phyloP scores from a whole-genome alignment of 2,113 vertebrate species.

The Hucho hucho region DNA sequence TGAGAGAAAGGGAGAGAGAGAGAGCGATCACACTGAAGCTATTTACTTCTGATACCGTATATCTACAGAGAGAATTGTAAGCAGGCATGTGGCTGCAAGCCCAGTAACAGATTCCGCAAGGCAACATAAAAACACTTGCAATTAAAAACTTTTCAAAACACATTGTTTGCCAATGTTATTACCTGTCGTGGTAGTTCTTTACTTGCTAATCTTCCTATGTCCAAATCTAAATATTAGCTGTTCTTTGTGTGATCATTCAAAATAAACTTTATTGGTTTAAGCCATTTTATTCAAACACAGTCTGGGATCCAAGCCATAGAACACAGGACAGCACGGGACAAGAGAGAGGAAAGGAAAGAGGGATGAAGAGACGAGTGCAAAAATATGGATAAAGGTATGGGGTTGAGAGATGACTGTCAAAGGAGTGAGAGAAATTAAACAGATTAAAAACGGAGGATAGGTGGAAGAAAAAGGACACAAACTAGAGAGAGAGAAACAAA shows the following conservation, averaged over 20 bases:
- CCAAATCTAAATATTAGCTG: background rate
- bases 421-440: background rate
- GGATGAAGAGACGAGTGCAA: background rate
- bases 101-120: too few relatives aligned
- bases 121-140: too few relatives aligned
- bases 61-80: too few relatives aligned
- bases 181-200: background rate
- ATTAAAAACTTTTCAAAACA: background rate
- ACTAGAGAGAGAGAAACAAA: background rate
- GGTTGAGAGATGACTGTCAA: too few relatives aligned
- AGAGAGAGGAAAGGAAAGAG: background rate
- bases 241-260: background rate
- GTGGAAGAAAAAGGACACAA: background rate
- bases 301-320: background rate
- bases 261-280: background rate
- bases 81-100: too few relatives aligned
- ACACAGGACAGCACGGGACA: background rate
- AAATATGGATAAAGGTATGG: background rate
- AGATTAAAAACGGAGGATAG: background rate
- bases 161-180: background rate
- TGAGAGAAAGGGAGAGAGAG: slow-evolving; percentile 2
- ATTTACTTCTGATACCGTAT: too few relatives aligned
- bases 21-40: too few relatives aligned
- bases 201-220: background rate
- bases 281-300: background rate